Percentiles rank a stretch among this genome's conserved stretches.
Conservation (phyloP, 2,888 invertebrate genomes). For the Pyrrhosoma nymphula region DNA sequence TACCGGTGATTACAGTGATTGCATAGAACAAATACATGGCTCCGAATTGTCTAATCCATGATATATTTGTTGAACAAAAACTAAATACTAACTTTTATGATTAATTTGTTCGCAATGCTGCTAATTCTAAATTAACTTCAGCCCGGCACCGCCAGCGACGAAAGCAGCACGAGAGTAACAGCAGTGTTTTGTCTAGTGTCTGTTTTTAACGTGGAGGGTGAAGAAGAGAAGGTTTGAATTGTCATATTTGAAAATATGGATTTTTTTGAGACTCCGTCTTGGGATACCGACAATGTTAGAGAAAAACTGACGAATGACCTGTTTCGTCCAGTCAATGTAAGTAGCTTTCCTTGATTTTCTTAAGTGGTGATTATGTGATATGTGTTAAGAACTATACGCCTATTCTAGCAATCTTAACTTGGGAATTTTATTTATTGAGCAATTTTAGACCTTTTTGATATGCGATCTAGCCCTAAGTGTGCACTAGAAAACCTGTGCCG, state of each 20-base stretch:
- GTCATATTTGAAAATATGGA: slow-evolving; percentile 70
- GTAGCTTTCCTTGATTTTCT: neutral
- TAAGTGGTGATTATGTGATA: neutral
- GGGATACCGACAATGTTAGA: slow-evolving; percentile 72
- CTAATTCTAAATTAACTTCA: neutral
- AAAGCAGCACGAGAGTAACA: neutral
- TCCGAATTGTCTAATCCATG: too few species aligned
- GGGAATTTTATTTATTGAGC: too few species aligned
- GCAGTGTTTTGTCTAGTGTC: neutral
- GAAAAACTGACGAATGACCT: slow-evolving; percentile 72
- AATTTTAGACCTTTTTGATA: too few species aligned
- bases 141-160: neutral
- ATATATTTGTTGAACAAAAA: too few species aligned
- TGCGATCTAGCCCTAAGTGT: too few species aligned
- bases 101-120: neutral
- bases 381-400: too few species aligned
- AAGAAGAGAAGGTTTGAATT: neutral
- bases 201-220: neutral
- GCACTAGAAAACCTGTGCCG: too few species aligned
- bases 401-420: too few species aligned
- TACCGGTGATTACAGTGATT: neutral
- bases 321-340: slow-evolving; percentile 71
- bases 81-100: neutral
- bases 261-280: slow-evolving; percentile 72
- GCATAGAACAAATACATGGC: too few species aligned